Evolutionary conservation across 1,140 invertebrate genomes (phyloP).

Genomic region (Mycetomoellerius zeteki): DNA sequence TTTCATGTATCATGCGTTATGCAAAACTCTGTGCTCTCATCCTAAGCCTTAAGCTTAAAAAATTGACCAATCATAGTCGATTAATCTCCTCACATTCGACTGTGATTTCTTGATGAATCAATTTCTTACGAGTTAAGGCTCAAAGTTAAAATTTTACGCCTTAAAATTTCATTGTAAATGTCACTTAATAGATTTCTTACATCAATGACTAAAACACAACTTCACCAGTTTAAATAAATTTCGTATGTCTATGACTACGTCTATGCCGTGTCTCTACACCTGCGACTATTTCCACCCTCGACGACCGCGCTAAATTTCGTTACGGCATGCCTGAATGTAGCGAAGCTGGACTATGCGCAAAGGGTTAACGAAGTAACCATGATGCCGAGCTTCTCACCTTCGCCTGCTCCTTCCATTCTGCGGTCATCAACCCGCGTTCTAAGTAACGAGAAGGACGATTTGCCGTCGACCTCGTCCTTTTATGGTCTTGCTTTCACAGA

Average conservation of each 20-base stretch:
- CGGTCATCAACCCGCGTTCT: conserved; percentile 39
- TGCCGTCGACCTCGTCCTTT: not conserved
- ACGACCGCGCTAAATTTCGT: conserved; percentile 45
- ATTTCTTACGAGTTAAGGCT: too few species aligned
- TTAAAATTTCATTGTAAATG: too few species aligned
- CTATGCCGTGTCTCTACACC: not conserved
- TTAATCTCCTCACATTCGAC: too few species aligned
- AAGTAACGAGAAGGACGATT: conserved; percentile 48
- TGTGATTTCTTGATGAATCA: too few species aligned
- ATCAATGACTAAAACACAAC: not conserved
- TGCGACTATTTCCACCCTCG: conserved; percentile 16
- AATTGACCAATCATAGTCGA: too few species aligned
- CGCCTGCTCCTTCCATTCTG: conserved; percentile 26
- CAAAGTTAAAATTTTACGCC: too few species aligned
- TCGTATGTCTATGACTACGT: not conserved
- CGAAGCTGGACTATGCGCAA: conserved; percentile 43
- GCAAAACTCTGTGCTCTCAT: not conserved
- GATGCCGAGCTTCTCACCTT: conserved; percentile 47
- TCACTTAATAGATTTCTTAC: too few species aligned
- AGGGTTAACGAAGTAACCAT: conserved; percentile 61
- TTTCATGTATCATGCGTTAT: not conserved
- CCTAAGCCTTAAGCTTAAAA: too few species aligned
- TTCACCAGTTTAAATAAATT: not conserved
- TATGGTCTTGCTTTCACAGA: not conserved
- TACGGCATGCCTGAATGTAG: conserved; percentile 34